Percentiles rank a stretch among this genome's conserved stretches.
phyloP scores from a whole-genome alignment of 2,113 vertebrate genomes.

The Lampris megalopsis region DNA sequence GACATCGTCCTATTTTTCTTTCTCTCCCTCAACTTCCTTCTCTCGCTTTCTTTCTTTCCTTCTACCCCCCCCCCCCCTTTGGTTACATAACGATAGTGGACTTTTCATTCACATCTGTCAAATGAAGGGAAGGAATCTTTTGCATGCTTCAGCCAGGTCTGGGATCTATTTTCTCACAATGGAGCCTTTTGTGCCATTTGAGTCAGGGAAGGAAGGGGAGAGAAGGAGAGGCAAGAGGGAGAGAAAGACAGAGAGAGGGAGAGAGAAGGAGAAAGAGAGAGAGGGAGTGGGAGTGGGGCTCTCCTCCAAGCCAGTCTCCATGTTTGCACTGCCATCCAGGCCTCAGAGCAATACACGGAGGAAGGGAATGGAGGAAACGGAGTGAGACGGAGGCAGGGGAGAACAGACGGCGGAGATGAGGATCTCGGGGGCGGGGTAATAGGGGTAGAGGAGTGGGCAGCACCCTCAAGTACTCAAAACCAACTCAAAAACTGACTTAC shows the following conservation, averaged over 20 bases:
- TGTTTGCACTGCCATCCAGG: constrained; percentile 44
- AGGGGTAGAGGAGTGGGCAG: background rate
- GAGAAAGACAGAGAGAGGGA: constrained; percentile 18
- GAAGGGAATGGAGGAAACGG: constrained; percentile 42
- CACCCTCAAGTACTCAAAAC: background rate
- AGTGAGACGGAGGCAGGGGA: constrained; percentile 29
- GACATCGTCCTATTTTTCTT: constrained; percentile 42
- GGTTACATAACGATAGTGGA: constrained; percentile 61
- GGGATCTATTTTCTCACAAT: constrained; percentile 76
- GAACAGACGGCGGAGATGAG: constrained; percentile 24
- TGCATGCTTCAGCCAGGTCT: constrained; percentile 47
- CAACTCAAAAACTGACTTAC: background rate
- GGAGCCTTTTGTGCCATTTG: constrained; percentile 72
- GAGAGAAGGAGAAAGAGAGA: background rate
- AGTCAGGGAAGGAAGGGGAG: constrained; percentile 62
- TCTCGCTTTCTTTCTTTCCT: background rate
- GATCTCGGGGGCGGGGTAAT: background rate
- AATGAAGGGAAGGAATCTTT: constrained; percentile 56
- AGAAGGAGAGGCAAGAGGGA: constrained; percentile 12
- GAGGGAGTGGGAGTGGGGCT: background rate
- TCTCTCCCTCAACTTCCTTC: background rate
- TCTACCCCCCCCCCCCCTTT: constrained; percentile 22
- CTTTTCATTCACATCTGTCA: constrained; percentile 52
- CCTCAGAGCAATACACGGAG: constrained; percentile 51
- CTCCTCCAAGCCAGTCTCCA: constrained; percentile 50